These are phyloP conservation scores for Tangara arthus DNA, from an alignment of 2,797 vertebrate genomes.

Conservation along the genomic window DNA sequence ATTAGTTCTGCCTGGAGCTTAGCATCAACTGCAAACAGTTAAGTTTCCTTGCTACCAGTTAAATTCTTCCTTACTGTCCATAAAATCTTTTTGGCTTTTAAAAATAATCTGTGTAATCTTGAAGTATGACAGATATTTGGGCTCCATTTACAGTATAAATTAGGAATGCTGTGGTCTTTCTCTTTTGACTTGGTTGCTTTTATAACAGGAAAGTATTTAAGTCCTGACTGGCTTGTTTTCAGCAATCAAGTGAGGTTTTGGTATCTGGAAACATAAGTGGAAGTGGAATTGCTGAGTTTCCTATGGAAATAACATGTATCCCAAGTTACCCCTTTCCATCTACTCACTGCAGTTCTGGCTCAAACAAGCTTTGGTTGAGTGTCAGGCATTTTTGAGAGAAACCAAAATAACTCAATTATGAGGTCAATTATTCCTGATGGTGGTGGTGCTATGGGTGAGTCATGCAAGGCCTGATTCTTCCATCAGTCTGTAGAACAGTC, in stretches of 20 bases:
- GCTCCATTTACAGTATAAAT: neutral
- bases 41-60: neutral
- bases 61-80: neutral
- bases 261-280: neutral
- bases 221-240: neutral
- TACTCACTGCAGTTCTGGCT: neutral
- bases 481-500: conserved; percentile 89
- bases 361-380: neutral
- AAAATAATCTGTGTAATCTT: neutral
- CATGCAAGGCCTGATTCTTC: conserved; percentile 84
- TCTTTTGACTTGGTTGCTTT: neutral
- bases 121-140: neutral
- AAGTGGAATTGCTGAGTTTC: neutral
- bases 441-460: neutral
- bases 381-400: neutral
- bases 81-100: neutral
- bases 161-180: neutral
- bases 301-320: neutral
- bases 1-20: neutral
- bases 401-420: neutral
- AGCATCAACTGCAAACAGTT: neutral
- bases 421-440: neutral
- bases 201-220: neutral
- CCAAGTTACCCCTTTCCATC: neutral
- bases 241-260: neutral